Evolutionary conservation across 1,140 invertebrate species (phyloP).

Genomic region (Paraescarpia echinospica): DNA sequence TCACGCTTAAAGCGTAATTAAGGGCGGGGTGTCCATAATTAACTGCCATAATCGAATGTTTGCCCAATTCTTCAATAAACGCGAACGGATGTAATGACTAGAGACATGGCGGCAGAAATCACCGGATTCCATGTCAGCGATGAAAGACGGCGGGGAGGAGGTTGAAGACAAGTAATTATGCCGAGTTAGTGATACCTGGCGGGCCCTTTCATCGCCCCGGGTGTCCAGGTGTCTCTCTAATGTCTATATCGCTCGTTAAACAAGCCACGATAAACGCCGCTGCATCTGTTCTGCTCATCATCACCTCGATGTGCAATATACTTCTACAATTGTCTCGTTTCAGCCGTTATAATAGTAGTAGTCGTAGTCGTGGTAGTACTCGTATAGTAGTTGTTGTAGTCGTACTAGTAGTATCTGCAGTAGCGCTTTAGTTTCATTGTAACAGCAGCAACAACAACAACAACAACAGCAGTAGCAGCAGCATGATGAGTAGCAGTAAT

Average conservation of each 20-base stretch:
- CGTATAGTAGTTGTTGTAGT: not conserved
- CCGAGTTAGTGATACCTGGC: not conserved
- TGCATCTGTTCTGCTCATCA: not conserved
- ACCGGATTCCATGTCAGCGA: not conserved
- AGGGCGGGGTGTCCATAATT: not conserved
- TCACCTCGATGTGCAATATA: not conserved
- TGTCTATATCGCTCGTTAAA: not conserved
- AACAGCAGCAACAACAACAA: too few species aligned
- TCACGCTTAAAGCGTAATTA: not conserved
- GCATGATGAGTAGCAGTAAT: too few species aligned
- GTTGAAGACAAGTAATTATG: not conserved
- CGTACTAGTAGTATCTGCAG: not conserved
- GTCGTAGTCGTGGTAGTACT: not conserved
- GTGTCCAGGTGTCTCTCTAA: not conserved
- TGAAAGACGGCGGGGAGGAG: not conserved
- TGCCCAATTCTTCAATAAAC: not conserved
- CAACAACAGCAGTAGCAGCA: too few species aligned
- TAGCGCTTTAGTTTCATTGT: not conserved
- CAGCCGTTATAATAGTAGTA: not conserved
- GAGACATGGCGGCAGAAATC: not conserved
- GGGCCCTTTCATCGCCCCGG: not conserved
- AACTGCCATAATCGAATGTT: constrained; percentile 5
- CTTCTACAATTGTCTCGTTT: not conserved
- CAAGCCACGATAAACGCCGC: not conserved
- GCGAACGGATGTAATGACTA: not conserved